Percentiles rank a stretch among this genome's conserved stretches.
Evolutionary conservation across 2,888 invertebrate species (phyloP).

Genomic region (Ophioninae sp.): DNA sequence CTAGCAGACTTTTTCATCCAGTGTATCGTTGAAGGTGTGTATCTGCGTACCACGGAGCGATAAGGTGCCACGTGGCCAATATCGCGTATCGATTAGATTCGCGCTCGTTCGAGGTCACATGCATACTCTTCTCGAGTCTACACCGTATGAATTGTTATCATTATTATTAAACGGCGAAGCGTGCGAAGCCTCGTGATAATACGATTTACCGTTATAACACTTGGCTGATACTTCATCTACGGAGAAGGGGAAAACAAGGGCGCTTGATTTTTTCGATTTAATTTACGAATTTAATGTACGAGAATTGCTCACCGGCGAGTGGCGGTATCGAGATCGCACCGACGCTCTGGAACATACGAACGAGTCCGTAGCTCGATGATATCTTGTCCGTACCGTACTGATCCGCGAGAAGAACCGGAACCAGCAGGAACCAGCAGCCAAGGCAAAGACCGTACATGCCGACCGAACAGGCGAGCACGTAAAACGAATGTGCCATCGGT

Average conservation of each 20-base stretch:
- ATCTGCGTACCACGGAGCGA: conserved; percentile 10
- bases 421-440: conserved; percentile 89
- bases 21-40: too few relatives aligned
- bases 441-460: conserved; percentile 88
- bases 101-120: conserved; percentile 44
- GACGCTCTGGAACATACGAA: conserved; percentile 89
- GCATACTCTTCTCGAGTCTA: conserved; percentile 21
- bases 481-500: conserved; percentile 86
- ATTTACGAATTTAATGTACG: too few relatives aligned
- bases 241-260: neutral
- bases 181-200: too few relatives aligned
- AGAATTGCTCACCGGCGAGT: conserved; percentile 82
- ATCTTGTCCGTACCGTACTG: conserved; percentile 89
- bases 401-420: conserved; percentile 88
- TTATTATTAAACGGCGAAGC: neutral
- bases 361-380: conserved; percentile 89
- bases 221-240: too few relatives aligned
- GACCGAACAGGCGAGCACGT: conserved; percentile 86
- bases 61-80: conserved; percentile 47
- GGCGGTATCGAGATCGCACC: conserved; percentile 89
- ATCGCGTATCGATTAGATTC: conserved; percentile 57
- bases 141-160: conserved; percentile 8
- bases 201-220: too few relatives aligned
- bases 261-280: too few relatives aligned
- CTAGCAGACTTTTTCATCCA: conserved; percentile 1